phyloP scores from a whole-genome alignment of 2,113 vertebrate species.

The Pantherophis guttatus region DNA sequence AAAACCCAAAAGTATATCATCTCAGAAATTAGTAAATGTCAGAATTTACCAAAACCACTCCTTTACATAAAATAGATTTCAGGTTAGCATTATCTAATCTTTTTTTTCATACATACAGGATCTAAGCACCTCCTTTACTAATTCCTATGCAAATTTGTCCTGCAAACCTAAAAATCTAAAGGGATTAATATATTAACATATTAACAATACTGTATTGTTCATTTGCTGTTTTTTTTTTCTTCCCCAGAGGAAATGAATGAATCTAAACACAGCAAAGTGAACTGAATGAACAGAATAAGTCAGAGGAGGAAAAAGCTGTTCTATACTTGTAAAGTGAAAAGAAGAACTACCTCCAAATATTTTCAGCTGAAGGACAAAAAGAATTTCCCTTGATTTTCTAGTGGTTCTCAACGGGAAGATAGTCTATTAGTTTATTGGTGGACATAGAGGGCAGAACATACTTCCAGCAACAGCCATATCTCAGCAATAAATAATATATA shows the following conservation, averaged over 20 bases:
- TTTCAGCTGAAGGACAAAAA: background rate
- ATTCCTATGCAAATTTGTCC: background rate
- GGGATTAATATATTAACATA: background rate
- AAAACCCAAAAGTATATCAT: background rate
- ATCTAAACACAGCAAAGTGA: background rate
- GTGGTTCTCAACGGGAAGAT: background rate
- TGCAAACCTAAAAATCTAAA: background rate
- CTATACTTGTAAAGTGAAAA: background rate
- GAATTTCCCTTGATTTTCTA: background rate
- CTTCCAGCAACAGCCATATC: background rate
- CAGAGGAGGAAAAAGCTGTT: background rate
- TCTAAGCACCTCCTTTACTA: background rate
- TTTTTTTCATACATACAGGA: background rate
- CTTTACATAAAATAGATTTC: background rate
- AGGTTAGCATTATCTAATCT: background rate
- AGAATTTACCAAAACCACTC: background rate
- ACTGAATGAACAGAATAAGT: background rate
- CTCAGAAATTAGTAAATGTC: background rate
- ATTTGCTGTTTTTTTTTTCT: background rate
- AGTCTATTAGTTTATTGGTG: background rate
- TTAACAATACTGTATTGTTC: background rate
- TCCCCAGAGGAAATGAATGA: background rate
- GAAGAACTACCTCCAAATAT: background rate
- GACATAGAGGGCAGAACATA: background rate
- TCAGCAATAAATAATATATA: background rate